phyloP scores from a whole-genome alignment of 1,140 invertebrate genomes.

The Hyposmocoma kahamanoa region DNA sequence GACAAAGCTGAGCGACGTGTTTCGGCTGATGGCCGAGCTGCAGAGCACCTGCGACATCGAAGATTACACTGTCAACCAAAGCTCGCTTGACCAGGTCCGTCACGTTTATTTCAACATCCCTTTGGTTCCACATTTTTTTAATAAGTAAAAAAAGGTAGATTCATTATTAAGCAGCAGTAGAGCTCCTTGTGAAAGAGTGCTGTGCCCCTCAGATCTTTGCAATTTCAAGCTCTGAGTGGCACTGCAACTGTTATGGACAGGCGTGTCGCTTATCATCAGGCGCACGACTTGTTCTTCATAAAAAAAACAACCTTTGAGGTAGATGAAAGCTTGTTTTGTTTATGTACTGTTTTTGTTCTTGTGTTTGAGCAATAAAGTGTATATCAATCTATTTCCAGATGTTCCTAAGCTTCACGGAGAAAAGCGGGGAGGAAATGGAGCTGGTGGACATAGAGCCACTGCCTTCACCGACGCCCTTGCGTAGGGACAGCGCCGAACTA shows the following conservation, averaged over 20 bases:
- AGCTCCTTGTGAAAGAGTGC: too few relatives aligned
- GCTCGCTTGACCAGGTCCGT: conserved; percentile 84
- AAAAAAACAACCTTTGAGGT: background rate
- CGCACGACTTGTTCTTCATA: background rate
- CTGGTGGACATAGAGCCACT: conserved; percentile 1
- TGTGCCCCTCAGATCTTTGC: too few relatives aligned
- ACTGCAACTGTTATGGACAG: too few relatives aligned
- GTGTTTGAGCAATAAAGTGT: too few relatives aligned
- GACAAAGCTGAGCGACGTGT: conserved; percentile 77
- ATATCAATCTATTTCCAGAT: conserved; percentile 39
- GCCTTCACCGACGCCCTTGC: background rate
- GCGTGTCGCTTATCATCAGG: too few relatives aligned
- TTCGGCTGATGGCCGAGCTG: conserved; percentile 77
- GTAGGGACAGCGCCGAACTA: background rate
- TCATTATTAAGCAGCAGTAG: too few relatives aligned
- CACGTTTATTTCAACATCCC: background rate
- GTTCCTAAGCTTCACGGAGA: conserved; percentile 49
- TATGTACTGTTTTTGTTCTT: too few relatives aligned
- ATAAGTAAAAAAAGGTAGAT: background rate
- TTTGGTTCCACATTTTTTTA: background rate
- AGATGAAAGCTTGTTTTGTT: background rate
- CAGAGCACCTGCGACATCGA: conserved; percentile 75
- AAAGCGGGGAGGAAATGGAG: conserved; percentile 23
- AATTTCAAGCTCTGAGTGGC: too few relatives aligned
- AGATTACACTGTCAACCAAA: conserved; percentile 86